These are phyloP conservation scores for Eulemur rufifrons DNA, from an alignment of 2,113 vertebrate genomes.

Conservation along the genomic window DNA sequence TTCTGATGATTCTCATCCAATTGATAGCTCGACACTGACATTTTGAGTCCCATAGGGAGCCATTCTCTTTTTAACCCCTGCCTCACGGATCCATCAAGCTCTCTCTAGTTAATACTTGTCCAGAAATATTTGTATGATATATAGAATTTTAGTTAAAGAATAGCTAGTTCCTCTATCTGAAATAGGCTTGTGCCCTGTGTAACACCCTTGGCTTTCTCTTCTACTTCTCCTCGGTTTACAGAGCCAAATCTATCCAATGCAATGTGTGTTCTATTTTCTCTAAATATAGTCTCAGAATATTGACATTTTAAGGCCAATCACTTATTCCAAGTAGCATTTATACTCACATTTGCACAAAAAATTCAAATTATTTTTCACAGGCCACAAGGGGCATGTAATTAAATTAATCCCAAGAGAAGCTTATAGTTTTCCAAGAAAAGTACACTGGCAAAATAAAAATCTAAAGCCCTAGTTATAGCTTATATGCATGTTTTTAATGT, in stretches of 20 bases:
- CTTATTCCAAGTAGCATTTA: not conserved
- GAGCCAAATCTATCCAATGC: not conserved
- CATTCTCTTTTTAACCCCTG: not conserved
- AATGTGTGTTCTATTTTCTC: not conserved
- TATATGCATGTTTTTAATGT: not conserved
- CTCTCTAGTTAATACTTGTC: not conserved
- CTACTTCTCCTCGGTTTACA: not conserved
- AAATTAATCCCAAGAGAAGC: not conserved
- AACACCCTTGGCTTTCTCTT: not conserved
- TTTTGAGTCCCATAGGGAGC: not conserved
- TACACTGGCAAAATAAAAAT: not conserved
- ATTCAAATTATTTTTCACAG: slow-evolving; percentile 4
- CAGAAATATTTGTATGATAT: not conserved
- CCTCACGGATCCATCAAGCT: not conserved
- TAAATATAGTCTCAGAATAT: not conserved
- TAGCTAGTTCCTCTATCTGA: not conserved
- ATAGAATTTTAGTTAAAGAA: not conserved
- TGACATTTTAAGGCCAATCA: not conserved
- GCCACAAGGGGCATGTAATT: not conserved
- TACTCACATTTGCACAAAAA: not conserved
- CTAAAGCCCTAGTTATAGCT: not conserved
- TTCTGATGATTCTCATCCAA: not conserved
- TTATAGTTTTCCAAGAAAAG: not conserved
- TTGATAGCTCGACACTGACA: not conserved
- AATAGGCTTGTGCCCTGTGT: not conserved